Base-by-base conservation (phyloP, 2,888 invertebrate genomes). In the Andrena flavipes region DNA sequence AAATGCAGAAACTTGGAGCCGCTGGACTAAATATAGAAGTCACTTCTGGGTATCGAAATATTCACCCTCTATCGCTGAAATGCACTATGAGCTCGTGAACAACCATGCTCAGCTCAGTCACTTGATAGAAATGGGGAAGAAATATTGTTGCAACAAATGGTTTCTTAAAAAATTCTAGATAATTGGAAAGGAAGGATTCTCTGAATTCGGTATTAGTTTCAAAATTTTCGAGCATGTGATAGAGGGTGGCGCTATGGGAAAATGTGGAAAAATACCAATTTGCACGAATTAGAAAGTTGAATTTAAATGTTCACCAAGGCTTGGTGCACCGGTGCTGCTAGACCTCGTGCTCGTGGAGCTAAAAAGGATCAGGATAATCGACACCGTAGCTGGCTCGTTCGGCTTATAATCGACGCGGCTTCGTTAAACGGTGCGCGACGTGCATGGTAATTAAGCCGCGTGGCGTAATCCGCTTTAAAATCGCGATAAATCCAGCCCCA, bases 381-480 rank as follows among this genome's bases (percentile, higher is more conserved):
- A 84, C 76, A 76, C 76, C 71, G 74, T 71, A 64, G 51, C 73
- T 71, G 72, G 65, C 65, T 33, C 68, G 73, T 59, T 81, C 69
- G 72, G 83, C 71, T 76, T 81, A 81, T 84, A 84, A 84, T 84
- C 84, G 78, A 35, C 82, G 83, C 84, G 83, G 84, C 79, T 84
- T 84, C 84, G 84, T 83, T 84, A 84, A 84, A 84, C 84, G 84
- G 83, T 81, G 84, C 84, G 84, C 84, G 84, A 84, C 84, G 80
- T 84, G 84, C 84, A 84, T 84, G 84, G 84, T 84, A 84, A 84
- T 84, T 84, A 84, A 84, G 84, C 84, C 59, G 77, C 80, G 84
- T 84, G 84, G 74, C 80, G 84, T 81, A 84, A 84, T 84, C 84
- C 84, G 74, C 72, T 84, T 81, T 80, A 84, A 84, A 84, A 84